Percentiles rank a stretch among this genome's conserved stretches.
These are phyloP conservation scores for Trogon melanurus DNA, from an alignment of 2,113 vertebrate genomes.

Conservation along the genomic window DNA sequence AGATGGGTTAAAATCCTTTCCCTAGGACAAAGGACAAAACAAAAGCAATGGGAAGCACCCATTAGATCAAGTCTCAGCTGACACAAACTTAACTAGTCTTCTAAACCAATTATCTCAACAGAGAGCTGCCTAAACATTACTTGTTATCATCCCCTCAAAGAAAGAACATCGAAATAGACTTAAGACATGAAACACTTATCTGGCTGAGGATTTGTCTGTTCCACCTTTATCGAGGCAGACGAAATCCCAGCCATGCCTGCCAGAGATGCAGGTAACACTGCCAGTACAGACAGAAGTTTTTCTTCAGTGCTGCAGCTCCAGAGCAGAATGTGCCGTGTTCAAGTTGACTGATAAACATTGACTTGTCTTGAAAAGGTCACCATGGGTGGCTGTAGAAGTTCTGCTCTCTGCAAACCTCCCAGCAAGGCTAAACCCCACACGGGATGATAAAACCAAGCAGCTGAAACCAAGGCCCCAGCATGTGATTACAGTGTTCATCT, in stretches of 20 bases:
- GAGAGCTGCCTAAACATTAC: neutral
- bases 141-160: neutral
- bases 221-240: rapidly evolving
- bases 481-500: neutral
- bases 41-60: neutral
- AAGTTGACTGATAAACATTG: neutral
- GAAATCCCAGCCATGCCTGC: rapidly evolving
- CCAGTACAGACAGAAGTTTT: neutral
- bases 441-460: neutral
- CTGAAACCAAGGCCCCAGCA: neutral
- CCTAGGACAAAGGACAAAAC: neutral
- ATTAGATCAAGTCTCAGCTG: neutral
- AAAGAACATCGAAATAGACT: neutral
- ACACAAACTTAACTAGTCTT: neutral
- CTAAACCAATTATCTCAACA: neutral
- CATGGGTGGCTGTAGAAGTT: neutral
- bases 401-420: neutral
- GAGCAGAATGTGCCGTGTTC: neutral
- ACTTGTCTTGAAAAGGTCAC: neutral
- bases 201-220: neutral
- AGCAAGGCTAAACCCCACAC: rapidly evolving
- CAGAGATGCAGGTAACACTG: neutral
- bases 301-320: neutral
- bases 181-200: neutral
- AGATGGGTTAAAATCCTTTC: neutral